Base-by-base conservation (phyloP, 1,140 invertebrate genomes). In the Apis laboriosa region DNA sequence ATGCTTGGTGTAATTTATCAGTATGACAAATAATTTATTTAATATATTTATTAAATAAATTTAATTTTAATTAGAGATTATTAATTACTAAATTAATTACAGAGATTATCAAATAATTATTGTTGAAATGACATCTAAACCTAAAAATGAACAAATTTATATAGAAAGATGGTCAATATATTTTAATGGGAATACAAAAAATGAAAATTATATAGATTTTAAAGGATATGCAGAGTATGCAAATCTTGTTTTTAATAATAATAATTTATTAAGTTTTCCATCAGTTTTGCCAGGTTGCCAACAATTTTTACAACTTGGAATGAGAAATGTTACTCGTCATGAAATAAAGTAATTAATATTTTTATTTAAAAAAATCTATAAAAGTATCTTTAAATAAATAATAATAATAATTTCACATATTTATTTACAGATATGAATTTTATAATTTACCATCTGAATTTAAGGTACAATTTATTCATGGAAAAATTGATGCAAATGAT, bases 261-360 rank as follows among this genome's bases (percentile, higher is more conserved):
- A 73, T 2, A 86, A 86, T 76, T 15, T 15, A n/a, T 56, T 92
- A 12, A 82, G 8, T 21, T 92, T 93, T 51, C 77, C 83, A 55
- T 68, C 88, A 19, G 87, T 84, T 24, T 84, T 90, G 70, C 74
- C 90, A 11, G 66, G 68, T 24, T 91, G 86, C 56, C 74, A 84
- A 11, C 82, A 88, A 64, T 75, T 49, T 13, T 71, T 83, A 63
- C 24, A 63, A 61, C 77, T 93, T 9, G 60, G 53, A 4, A 83
- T 92, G 64, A 81, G 91, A 72, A 93, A 93, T 64, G 12, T 89
- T 28, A 92, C 90, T 9, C 88, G 92, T 34, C 91, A 92, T 55
- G 67, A 28, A 17, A 86, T 92, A 67, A 83, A 56, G 92, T 92
- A 86, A 84, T 70, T 15, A 61, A 80, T 70, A 28, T 88, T 72